phyloP scores from a whole-genome alignment of 2,888 invertebrate genomes.

The Exocentrus adspersus region DNA sequence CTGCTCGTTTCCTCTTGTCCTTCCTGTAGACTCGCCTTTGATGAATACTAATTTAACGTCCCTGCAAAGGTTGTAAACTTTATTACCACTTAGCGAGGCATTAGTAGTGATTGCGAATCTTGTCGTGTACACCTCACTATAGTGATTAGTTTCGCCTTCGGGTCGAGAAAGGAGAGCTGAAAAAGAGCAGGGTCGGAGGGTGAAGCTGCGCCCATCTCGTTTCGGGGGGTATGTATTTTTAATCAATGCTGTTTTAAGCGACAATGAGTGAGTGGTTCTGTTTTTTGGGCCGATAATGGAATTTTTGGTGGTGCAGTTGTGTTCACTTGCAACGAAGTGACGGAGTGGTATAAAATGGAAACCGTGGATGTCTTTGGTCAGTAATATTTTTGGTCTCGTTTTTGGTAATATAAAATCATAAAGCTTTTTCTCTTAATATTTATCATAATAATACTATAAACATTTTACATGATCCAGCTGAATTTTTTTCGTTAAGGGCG shows the following conservation, averaged over 20 bases:
- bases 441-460: too few species aligned
- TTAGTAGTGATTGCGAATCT: conserved; percentile 58
- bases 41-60: conserved; percentile 59
- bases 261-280: too few species aligned
- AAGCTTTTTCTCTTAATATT: too few species aligned
- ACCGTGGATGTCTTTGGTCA: too few species aligned
- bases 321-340: too few species aligned
- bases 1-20: conserved; percentile 37
- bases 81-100: conserved; percentile 62
- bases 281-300: too few species aligned
- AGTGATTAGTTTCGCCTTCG: conserved; percentile 42
- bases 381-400: too few species aligned
- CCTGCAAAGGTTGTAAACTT: conserved; percentile 55
- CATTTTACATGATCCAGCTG: too few species aligned
- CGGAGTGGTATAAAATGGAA: too few species aligned
- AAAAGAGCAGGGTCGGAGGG: conserved; percentile 33
- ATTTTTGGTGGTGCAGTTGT: too few species aligned
- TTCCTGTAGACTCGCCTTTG: conserved; percentile 50
- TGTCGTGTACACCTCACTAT: conserved; percentile 45
- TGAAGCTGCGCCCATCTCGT: conserved; percentile 47
- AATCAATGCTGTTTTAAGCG: conserved; percentile 28
- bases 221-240: conserved; percentile 42
- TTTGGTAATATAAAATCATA: too few species aligned
- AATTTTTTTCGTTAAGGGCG: too few species aligned
- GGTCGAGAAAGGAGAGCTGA: conserved; percentile 34